phyloP scores from a whole-genome alignment of 1,140 invertebrate species.

The Zaprionus ornatus region DNA sequence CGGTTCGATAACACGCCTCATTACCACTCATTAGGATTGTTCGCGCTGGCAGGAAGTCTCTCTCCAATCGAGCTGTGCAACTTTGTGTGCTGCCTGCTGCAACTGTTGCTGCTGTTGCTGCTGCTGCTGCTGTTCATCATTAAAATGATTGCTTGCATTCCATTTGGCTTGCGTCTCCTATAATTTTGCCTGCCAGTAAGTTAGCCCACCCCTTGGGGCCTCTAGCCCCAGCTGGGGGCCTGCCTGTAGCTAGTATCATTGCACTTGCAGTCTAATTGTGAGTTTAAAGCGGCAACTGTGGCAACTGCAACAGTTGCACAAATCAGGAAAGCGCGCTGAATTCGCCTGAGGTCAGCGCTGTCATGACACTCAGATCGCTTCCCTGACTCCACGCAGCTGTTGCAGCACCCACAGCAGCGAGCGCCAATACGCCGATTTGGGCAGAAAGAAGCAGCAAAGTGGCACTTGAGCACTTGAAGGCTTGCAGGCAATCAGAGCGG shows the following conservation, averaged over 20 bases:
- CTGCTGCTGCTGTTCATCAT: constrained; percentile 28
- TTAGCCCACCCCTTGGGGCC: not conserved
- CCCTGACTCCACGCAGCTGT: constrained; percentile 27
- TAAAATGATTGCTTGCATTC: constrained; percentile 43
- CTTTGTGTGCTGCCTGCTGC: not conserved
- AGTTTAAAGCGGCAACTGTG: constrained; percentile 9
- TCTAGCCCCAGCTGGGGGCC: not conserved
- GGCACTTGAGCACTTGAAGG: not conserved
- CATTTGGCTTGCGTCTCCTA: constrained; percentile 27
- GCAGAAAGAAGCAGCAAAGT: not conserved
- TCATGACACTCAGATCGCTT: constrained; percentile 47
- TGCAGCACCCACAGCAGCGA: constrained; percentile 38
- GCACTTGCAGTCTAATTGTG: constrained; percentile 33
- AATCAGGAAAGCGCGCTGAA: constrained; percentile 29
- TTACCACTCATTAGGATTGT: constrained; percentile 9
- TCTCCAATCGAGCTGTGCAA: not conserved
- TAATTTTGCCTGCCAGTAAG: constrained; percentile 29
- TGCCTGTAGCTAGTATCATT: not conserved
- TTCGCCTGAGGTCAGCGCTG: constrained; percentile 55
- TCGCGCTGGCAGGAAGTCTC: not conserved
- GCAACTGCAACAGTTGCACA: constrained; percentile 21
- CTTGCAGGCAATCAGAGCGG: constrained; percentile 35
- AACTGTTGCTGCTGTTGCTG: not conserved
- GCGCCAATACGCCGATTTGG: not conserved
- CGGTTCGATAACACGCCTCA: constrained; percentile 4